These are phyloP conservation scores for Pyrocoelia pectoralis DNA, from an alignment of 2,888 invertebrate genomes.

Conservation along the genomic window DNA sequence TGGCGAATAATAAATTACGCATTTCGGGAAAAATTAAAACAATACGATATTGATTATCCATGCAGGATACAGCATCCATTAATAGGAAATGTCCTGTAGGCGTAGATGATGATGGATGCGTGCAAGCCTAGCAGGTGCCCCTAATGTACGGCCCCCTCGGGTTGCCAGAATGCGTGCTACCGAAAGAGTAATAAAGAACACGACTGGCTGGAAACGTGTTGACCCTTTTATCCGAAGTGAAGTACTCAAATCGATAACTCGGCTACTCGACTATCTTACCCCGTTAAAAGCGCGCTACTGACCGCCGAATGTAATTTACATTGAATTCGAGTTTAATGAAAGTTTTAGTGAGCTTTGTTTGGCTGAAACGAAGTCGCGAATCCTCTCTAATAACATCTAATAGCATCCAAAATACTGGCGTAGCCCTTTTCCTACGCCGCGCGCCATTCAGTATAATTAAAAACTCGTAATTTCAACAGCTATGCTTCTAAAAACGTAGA, in stretches of 20 bases:
- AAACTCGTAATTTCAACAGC: constrained; percentile 28
- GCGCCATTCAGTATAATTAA: constrained; percentile 39
- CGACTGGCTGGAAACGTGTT: constrained; percentile 44
- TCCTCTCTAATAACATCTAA: constrained; percentile 40
- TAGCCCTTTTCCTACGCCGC: constrained; percentile 35
- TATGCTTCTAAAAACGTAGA: constrained; percentile 15
- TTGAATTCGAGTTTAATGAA: constrained; percentile 57
- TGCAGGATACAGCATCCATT: constrained; percentile 27
- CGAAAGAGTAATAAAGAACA: constrained; percentile 45
- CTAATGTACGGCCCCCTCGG: constrained; percentile 26
- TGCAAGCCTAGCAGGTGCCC: constrained; percentile 30
- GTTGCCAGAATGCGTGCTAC: constrained; percentile 34
- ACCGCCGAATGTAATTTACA: constrained; percentile 57
- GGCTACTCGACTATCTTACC: constrained; percentile 52
- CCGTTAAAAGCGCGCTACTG: constrained; percentile 51
- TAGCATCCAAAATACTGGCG: constrained; percentile 36
- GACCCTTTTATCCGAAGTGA: constrained; percentile 47
- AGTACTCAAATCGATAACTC: constrained; percentile 45
- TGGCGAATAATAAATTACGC: no score
- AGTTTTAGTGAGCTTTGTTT: constrained; percentile 54
- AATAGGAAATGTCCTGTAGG: constrained; percentile 31
- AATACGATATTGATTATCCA: constrained; percentile 23
- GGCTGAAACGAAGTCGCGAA: constrained; percentile 38
- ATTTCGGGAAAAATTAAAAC: constrained; percentile 13
- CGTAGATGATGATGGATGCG: constrained; percentile 33